Evolutionary conservation across 2,113 vertebrate species (phyloP), one percentile per base, ranked within the genome.

Genomic region (Osmerus eperlanus): DNA sequence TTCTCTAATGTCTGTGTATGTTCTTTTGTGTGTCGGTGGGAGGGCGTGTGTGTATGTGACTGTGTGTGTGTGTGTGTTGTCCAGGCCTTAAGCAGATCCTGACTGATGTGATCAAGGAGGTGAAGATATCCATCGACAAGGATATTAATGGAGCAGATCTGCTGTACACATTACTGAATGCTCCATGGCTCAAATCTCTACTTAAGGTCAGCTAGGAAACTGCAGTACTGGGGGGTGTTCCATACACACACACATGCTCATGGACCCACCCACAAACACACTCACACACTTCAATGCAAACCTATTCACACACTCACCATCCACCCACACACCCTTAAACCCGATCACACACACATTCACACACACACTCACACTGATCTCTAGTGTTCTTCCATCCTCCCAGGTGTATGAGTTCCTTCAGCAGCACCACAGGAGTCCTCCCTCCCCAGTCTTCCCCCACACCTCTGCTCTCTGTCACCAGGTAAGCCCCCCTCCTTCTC

Each of bases 391-490:
- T 3, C 53, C 28, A 23, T 65, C 65, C 72, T 76, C 65, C 60
- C 83, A 99, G 97, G 92, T 96, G 2, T 95, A 97, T 15, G 94
- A 95, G 78, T 92, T 94, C 84, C 93, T 99, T 59, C 95, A 94
- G 29, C 89, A 89, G 21, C 92, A 92, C 63, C 88, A 91, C 3
- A 90, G 76, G 51, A 90, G 85, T n/a, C 88, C 87, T 9, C 89
- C 94, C 0, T 28, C 68, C 18, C 94, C 97, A 0, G 80, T 87
- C 76, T 90, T 88, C 0, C 74, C 83, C 12, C 92, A 91, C 14
- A 92, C 94, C 0, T 92, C 91, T 4, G 85, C 70, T 0, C 72
- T 97, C 62, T 92, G 90, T 16, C 83, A 74, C 0, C 95, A 97
- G 96, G 97, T 99, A 71, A 88, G 91, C 1, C 19, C 11, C 52